Evolutionary conservation across 2,888 invertebrate species (phyloP), one percentile per base, ranked within the genome.

Genomic region (Meteorus colon): DNA sequence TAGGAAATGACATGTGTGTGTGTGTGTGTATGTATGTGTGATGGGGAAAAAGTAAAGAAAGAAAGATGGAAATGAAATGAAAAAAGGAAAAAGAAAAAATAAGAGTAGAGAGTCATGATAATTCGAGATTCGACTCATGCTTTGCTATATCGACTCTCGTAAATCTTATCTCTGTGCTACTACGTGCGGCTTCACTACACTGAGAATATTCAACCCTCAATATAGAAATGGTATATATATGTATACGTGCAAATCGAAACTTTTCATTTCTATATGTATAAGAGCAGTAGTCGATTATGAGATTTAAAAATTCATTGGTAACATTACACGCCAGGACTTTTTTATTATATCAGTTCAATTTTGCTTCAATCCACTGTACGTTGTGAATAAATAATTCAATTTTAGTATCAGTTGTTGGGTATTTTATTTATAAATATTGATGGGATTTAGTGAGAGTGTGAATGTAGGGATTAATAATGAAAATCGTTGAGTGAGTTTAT

Each of bases 121-220:
- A 80, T 80, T 79, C 78, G 70, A 75, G 78, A 80, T 80, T 80
- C 80, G 80, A 78, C 80, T 80, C 80, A 77, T 77, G 79, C 78
- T 78, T 67, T 72, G 76, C 79, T 77, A 55, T 72, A 78, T 80
- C 78, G 77, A 77, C 80, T 76, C 78, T 80, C 79, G 75, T 80
- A 80, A 80, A 80, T 80, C 80, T 80, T 79, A 78, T 80, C 79
- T 80, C 76, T 73, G 74, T 77, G 74, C 76, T 65, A 67, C 77
- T 77, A 77, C 77, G 77, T 78, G 79, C 76, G 55, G 19, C 55
- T 19, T 72, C 73, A 31, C 63, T 68, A 75, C 74, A 27, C 48
- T 48, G 14, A 24, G 63, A 75, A 71, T 65, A 70, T 70, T 71
- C 71, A 34, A 55, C 55, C 65, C 70, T 19, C 70, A 65, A 77